Conservation (phyloP, 2,113 vertebrate genomes). For the Mobula birostris region DNA sequence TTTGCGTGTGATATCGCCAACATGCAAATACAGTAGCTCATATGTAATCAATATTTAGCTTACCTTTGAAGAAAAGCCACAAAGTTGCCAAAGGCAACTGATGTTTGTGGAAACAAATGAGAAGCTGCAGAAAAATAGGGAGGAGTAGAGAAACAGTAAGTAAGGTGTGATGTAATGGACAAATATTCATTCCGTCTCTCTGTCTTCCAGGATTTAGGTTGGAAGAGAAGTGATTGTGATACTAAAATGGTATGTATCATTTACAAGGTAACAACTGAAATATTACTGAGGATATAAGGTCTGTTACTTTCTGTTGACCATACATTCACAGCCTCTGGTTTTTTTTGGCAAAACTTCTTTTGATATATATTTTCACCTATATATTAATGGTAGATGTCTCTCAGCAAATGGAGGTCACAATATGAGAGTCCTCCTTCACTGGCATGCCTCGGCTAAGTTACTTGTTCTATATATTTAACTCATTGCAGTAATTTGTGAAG, state of each 20-base stretch:
- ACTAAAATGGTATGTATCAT: slow-evolving; percentile 16
- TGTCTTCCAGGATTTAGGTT: neutral
- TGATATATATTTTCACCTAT: neutral
- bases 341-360: neutral
- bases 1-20: neutral
- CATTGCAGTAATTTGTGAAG: neutral
- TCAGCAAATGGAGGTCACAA: neutral
- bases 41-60: neutral
- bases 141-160: neutral
- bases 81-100: neutral
- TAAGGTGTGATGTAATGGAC: neutral
- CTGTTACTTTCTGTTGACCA: neutral
- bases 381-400: neutral
- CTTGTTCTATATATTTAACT: neutral
- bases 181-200: neutral
- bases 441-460: neutral
- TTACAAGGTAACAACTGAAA: neutral
- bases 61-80: neutral
- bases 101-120: neutral
- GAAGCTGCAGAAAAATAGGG: neutral
- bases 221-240: neutral
- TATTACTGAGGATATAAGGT: neutral
- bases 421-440: neutral
- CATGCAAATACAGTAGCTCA: neutral
- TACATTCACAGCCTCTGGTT: neutral